Percentiles rank a stretch among this genome's conserved stretches.
Evolutionary conservation across 2,113 vertebrate genomes (phyloP).

Genomic region (Syngnathus typhle): DNA sequence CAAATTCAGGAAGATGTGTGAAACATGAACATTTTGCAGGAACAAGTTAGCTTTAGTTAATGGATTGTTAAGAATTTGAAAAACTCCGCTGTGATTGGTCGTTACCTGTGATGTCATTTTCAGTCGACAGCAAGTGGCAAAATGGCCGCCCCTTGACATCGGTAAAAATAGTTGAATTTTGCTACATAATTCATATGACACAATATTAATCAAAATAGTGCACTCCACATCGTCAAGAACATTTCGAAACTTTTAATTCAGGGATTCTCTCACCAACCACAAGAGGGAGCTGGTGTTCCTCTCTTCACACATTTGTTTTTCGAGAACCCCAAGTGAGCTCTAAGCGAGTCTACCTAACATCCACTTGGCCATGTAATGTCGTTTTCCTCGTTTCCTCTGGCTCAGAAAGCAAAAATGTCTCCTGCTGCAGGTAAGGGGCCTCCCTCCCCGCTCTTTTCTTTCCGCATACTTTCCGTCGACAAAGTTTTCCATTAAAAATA

Average conservation of each 20-base stretch:
- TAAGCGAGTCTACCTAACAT: not conserved
- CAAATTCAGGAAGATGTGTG: not conserved
- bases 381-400: not conserved
- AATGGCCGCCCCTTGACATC: too few relatives aligned
- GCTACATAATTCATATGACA: too few relatives aligned
- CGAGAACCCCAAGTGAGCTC: not conserved
- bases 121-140: too few relatives aligned
- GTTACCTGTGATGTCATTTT: too few relatives aligned
- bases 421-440: not conserved
- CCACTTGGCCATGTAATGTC: not conserved
- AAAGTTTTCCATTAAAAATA: not conserved
- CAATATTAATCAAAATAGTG: too few relatives aligned
- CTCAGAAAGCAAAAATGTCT: not conserved
- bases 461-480: not conserved
- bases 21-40: not conserved
- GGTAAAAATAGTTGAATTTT: too few relatives aligned
- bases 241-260: too few relatives aligned
- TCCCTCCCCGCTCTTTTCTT: not conserved
- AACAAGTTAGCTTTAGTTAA: not conserved
- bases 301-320: not conserved
- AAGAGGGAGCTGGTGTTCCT: too few relatives aligned
- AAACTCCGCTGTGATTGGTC: too few relatives aligned
- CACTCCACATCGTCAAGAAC: too few relatives aligned
- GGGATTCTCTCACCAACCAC: too few relatives aligned
- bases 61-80: too few relatives aligned